phyloP scores from a whole-genome alignment of 2,113 vertebrate genomes.

The Mustela nigripes region DNA sequence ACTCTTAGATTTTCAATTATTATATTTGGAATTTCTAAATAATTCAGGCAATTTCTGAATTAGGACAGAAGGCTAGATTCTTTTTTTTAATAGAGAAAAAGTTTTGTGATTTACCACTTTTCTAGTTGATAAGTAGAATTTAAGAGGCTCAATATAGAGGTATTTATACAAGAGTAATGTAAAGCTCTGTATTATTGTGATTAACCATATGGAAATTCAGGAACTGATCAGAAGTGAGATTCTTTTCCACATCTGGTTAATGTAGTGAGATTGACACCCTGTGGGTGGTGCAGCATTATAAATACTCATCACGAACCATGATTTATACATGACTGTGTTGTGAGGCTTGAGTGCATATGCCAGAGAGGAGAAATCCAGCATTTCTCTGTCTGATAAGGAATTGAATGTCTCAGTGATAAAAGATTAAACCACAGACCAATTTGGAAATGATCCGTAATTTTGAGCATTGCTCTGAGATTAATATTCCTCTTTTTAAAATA shows the following conservation, averaged over 20 bases:
- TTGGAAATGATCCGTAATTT: conserved; percentile 56
- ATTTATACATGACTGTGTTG: conserved; percentile 16
- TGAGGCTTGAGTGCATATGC: not conserved
- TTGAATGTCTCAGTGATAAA: conserved; percentile 42
- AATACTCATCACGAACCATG: conserved; percentile 67
- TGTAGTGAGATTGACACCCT: conserved; percentile 68
- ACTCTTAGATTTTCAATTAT: conserved; percentile 55
- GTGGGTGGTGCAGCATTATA: conserved; percentile 50
- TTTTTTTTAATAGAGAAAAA: conserved; percentile 65
- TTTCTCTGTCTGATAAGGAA: conserved; percentile 39
- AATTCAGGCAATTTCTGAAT: conserved; percentile 41
- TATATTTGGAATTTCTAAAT: conserved; percentile 57
- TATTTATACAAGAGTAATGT: conserved; percentile 62
- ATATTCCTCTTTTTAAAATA: conserved; percentile 51
- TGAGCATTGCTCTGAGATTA: conserved; percentile 44
- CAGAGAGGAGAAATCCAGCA: conserved; percentile 46
- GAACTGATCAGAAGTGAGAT: conserved; percentile 72
- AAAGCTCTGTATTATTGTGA: conserved; percentile 66
- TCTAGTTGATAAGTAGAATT: conserved; percentile 67
- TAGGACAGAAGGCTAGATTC: conserved; percentile 46
- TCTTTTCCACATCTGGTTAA: conserved; percentile 70
- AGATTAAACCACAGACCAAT: conserved; percentile 44
- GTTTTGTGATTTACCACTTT: conserved; percentile 73
- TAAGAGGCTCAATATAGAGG: conserved; percentile 59
- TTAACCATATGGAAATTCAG: conserved; percentile 66